Percentiles rank a stretch among this genome's conserved stretches.
Evolutionary conservation across 2,113 vertebrate species (phyloP).

Genomic region (Cepphus grylle): DNA sequence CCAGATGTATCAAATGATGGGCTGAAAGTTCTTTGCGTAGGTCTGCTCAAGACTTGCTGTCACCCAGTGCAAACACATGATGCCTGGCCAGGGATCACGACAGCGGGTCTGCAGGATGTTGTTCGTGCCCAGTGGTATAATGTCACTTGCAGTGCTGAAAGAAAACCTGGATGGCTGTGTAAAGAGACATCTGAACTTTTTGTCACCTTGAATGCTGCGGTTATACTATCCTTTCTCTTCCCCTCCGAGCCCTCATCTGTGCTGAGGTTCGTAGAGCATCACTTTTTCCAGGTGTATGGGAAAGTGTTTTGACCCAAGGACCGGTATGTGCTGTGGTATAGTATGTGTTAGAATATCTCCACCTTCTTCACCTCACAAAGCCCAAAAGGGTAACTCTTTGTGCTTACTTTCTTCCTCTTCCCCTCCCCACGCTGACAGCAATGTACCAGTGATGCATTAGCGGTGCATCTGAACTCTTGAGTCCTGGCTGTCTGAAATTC

Average conservation of each 20-base stretch:
- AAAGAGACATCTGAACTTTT: not conserved
- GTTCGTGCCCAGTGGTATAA: not conserved
- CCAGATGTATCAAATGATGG: not conserved
- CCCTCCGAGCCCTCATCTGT: not conserved
- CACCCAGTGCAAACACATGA: not conserved
- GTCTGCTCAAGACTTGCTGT: not conserved
- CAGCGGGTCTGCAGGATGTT: not conserved
- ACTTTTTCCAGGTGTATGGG: not conserved
- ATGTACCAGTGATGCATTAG: not conserved
- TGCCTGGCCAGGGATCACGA: not conserved
- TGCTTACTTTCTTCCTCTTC: not conserved
- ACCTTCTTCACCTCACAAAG: not conserved
- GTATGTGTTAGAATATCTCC: not conserved
- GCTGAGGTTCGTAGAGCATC: not conserved
- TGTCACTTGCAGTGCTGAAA: not conserved
- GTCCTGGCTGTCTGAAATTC: slow-evolving; percentile 26
- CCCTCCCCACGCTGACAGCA: not conserved
- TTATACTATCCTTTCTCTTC: not conserved
- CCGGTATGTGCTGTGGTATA: not conserved
- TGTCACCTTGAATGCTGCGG: not conserved
- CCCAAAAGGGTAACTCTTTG: not conserved
- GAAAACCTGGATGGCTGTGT: not conserved
- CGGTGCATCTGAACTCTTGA: not conserved
- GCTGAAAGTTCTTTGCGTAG: not conserved
- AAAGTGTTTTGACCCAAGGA: not conserved